Evolutionary conservation across 2,797 vertebrate genomes (phyloP), one percentile per base, ranked within the genome.

Genomic region (Champsocephalus esox): DNA sequence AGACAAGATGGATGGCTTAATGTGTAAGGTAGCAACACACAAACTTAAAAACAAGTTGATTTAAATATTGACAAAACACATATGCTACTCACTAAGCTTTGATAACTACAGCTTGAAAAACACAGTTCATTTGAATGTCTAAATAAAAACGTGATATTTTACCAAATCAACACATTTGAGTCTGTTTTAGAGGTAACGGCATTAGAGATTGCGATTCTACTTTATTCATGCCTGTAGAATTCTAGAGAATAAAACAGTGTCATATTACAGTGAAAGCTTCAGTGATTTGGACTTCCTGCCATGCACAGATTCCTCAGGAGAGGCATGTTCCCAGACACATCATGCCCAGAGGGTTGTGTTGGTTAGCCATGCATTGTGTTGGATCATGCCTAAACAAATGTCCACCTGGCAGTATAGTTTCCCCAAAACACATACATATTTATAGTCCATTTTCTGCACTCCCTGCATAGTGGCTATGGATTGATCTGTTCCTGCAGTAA

Each of bases 401-500:
- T 73, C 66, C 73, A 66, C 58, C 44, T 56, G 64, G 43, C 75
- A 56, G 16, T 51, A 50, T 24, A 41, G 28, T 68, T 75, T 64
- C 55, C 21, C 41, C 64, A 67, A 75, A 38, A 38, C 78, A 66
- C 68, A 83, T 78, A 79, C 65, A 85, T 84, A 86, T 86, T 74
- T 68, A 72, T 76, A 61, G 70, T 80, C 45, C 45, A 38, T 61
- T 76, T 63, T 79, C 56, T 73, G 77, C 38, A 2, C 57, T 77
- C 32, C 28, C 54, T 54, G 63, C 19, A 44, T 52, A 44, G 70
- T 64, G 70, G 24, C 63, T 46, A 64, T 77, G 72, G 83, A 89
- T 85, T 85, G 86, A 91, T 91, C 84, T 83, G 72, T 89, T 81
- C 43, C 72, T 50, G 76, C 73, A 64, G 80, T 88, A 84, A 92